Base-by-base conservation (phyloP, 2,888 invertebrate species). In the Heterodera filipjevi region DNA sequence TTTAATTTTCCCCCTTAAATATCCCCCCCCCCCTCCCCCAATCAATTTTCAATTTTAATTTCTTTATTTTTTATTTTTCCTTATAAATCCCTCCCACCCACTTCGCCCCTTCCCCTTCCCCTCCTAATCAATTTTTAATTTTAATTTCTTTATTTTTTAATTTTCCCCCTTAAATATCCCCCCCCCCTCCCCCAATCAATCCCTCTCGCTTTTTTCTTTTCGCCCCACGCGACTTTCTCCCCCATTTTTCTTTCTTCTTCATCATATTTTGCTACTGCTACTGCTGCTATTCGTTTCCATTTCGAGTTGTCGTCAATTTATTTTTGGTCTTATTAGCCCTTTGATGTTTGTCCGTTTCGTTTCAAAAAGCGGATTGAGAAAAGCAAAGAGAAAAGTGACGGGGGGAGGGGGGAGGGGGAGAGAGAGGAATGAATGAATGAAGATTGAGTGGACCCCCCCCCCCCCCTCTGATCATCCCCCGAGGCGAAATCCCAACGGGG, bases 261-360 rank as follows among this genome's bases (percentile, higher is more conserved):
- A 16, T 19, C 27, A 27, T 27, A 27, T 71, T 27, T 71, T 32
- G 22, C 16, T 12, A 22, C 22, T 1, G 22, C 35, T n/a, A 70
- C 35, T 22, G 35, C 19, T 68, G 35, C 39, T 22, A 68, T 68
- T 68, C 22, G 49, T 71, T 71, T 71, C 71, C 46, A 44, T 46
- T 49, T 49, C 32, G 14, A 46, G 30, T 71, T 71, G 71, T 71
- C 39, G 39, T 27, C 49, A 49, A 59, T 59, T 59, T 59, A 59
- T 59, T 59, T 68, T 59, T 59, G 59, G 59, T 59, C 59, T 59
- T 59, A 59, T 59, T 59, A 46, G 53, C 71, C 27, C 12, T 71
- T 71, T 30, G 46, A 16, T 53, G 32, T 71, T 35, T 71, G 32
- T 71, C 39, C 53, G 30, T 71, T 71, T 35, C 49, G 49, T 68